Percentiles rank a stretch among this genome's conserved stretches.
Evolutionary conservation across 2,113 vertebrate genomes (phyloP).

Genomic region (Pyxicephalus adspersus): DNA sequence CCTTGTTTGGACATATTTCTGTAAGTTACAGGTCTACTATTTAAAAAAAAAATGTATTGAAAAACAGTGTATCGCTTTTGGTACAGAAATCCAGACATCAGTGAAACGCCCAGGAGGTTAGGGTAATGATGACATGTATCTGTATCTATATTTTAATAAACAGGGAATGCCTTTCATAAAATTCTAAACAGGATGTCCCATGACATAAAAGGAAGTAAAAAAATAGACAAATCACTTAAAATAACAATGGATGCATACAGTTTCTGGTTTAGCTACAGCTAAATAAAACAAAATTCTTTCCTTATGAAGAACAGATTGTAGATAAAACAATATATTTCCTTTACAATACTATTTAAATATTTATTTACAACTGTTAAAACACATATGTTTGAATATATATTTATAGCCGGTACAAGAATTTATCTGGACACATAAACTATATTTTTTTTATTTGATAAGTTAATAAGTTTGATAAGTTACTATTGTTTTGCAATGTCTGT

Average conservation of each 20-base stretch:
- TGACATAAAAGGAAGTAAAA: slow-evolving; percentile 39
- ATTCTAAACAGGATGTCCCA: slow-evolving; percentile 24
- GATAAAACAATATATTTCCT: background rate
- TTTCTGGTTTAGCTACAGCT: slow-evolving; percentile 1
- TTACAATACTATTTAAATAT: background rate
- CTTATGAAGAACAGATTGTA: background rate
- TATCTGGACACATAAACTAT: too few relatives aligned
- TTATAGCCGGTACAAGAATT: background rate
- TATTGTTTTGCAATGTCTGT: too few relatives aligned
- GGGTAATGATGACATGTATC: background rate
- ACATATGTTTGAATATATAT: background rate
- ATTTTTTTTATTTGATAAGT: too few relatives aligned
- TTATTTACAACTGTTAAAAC: background rate
- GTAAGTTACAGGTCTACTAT: too few relatives aligned
- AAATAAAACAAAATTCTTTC: background rate
- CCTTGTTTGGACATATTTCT: too few relatives aligned
- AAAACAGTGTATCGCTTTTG: too few relatives aligned
- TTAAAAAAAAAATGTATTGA: too few relatives aligned
- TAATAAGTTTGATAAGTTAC: too few relatives aligned
- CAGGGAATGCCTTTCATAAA: slow-evolving; percentile 4
- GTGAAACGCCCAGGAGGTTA: too few relatives aligned
- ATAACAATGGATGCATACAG: slow-evolving; percentile 3
- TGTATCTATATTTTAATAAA: background rate
- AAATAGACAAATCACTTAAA: slow-evolving; percentile 28
- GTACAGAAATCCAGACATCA: too few relatives aligned